Conservation (phyloP, 2,888 invertebrate genomes). For the Eubasilissa splendida region DNA sequence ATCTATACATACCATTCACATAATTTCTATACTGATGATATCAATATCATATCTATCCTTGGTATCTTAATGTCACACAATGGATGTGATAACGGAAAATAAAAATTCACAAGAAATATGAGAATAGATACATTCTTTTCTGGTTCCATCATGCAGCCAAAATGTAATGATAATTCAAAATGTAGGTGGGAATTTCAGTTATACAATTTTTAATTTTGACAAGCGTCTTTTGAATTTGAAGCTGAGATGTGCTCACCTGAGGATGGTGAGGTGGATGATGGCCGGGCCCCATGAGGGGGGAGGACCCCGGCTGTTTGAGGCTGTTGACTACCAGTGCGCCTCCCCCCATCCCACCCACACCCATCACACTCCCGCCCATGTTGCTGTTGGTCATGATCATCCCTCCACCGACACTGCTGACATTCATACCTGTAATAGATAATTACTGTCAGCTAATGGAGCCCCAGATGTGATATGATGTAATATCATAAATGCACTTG, state of each 20-base stretch:
- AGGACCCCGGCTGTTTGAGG: constrained; percentile 81
- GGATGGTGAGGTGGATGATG: constrained; percentile 71
- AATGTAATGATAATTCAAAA: not conserved
- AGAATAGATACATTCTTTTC: no score
- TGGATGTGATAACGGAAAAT: no score
- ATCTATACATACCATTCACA: no score
- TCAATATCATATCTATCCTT: no score
- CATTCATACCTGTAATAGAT: constrained; percentile 74
- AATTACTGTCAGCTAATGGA: not conserved
- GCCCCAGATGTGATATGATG: not conserved
- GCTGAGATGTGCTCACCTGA: constrained; percentile 56
- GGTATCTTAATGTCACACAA: no score
- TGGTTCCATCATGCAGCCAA: no score
- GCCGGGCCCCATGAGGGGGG: constrained; percentile 76
- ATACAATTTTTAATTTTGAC: no score
- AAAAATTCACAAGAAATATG: no score
- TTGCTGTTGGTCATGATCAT: constrained; percentile 88
- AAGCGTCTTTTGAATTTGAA: not conserved
- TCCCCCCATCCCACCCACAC: constrained; percentile 76
- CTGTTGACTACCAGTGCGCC: constrained; percentile 84
- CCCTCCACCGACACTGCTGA: constrained; percentile 76
- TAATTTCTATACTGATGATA: no score
- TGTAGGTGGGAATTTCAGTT: constrained; percentile 39
- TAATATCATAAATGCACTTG: not conserved
- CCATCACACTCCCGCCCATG: constrained; percentile 73